phyloP scores from a whole-genome alignment of 1,140 invertebrate genomes.

The Aphis gossypii region DNA sequence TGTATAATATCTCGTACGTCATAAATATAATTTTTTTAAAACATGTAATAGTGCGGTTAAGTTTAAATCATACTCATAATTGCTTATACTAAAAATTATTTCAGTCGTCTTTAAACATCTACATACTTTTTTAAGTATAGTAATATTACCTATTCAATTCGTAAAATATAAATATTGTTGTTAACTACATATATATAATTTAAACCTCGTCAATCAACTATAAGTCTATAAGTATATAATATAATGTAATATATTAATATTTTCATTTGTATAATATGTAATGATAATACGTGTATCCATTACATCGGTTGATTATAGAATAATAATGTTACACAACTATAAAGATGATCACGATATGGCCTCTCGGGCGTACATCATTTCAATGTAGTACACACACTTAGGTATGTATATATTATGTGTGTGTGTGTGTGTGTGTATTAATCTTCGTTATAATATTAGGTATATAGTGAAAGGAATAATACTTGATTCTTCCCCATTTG shows the following conservation, averaged over 20 bases:
- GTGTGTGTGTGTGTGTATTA: background rate
- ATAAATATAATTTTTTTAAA: too few species aligned
- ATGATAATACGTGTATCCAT: background rate
- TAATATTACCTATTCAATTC: background rate
- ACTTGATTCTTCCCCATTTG: conserved; percentile 43
- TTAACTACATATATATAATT: background rate
- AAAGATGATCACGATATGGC: conserved; percentile 57
- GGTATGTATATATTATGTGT: background rate
- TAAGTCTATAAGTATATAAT: too few species aligned
- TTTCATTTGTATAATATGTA: background rate
- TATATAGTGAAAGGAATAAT: conserved; percentile 49
- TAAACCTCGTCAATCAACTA: background rate
- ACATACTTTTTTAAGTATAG: too few species aligned
- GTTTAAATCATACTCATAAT: background rate
- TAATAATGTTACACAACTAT: conserved; percentile 50
- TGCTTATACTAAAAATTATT: background rate
- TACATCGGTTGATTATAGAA: conserved; percentile 28
- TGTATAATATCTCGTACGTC: too few species aligned
- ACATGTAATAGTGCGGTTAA: background rate
- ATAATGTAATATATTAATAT: background rate
- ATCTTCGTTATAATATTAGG: conserved; percentile 28
- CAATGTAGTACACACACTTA: conserved; percentile 31
- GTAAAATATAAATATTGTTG: background rate
- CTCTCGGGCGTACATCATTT: conserved; percentile 40
- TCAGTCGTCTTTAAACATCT: background rate